Evolutionary conservation across 2,113 vertebrate species (phyloP), one percentile per base, ranked within the genome.

Genomic region (Bujurquina vittata): DNA sequence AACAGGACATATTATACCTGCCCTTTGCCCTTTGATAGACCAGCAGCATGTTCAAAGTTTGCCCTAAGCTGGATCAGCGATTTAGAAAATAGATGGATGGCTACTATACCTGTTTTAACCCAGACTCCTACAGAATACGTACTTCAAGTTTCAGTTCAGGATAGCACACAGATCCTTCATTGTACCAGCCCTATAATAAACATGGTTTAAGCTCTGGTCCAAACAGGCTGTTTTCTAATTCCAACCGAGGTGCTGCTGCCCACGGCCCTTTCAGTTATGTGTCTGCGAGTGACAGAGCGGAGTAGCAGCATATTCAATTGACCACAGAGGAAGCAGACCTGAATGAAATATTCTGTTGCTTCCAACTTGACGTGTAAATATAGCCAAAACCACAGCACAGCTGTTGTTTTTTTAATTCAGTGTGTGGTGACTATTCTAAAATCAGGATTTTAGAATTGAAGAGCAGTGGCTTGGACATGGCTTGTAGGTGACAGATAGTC

Each of bases 1-100:
- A 69, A 69, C 65, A 31, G 65, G 65, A 69, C 29, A 69, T 69
- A 31, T 69, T 69, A 69, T 69, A 69, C 23, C 43, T 69, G 43
- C 65, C 43, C 65, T 69, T 15, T 69, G 43, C 5, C 65, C 65
- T 31, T 43, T 69, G 43, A 29, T 52, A 23, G 43, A 69, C 43
- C 15, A 49, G 23, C 10, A 69, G 9, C 23, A 9, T 52, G 65
- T 31, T 23, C 65, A 69, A 10, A 29, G 18, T 69, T 29, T 1
- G 1, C 26, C 10, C 29, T 26, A 31, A 2, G 10, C 20, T 52
- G 43, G 65, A 31, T 52, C 52, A 54, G 52, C 10, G 54, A 33
- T 54, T 72, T 46, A 11, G 2, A 33, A 72, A 33, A 52, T 1
- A 10, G 65, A 29, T 29, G 65, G 40, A 1, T 29, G 49, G 65